phyloP scores from a whole-genome alignment of 2,888 invertebrate species.

The Diarsia dahlii region DNA sequence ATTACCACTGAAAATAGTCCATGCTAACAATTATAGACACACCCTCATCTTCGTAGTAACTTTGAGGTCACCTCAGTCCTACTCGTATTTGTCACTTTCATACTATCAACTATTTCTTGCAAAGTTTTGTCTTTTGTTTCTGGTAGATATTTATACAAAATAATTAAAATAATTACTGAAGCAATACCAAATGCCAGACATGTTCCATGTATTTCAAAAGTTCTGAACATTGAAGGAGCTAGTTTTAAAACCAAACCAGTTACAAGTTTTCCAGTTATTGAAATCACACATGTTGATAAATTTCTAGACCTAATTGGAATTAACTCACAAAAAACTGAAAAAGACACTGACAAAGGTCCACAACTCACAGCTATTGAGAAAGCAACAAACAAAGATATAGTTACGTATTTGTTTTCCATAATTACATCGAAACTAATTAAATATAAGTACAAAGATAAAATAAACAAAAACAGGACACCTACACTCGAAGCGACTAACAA shows the following conservation, averaged over 20 bases:
- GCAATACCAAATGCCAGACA: slow-evolving; percentile 68
- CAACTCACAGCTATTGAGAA: no score
- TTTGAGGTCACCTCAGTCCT: neutral
- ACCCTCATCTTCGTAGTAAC: slow-evolving; percentile 8
- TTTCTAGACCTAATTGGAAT: no score
- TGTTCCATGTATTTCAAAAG: slow-evolving; percentile 66
- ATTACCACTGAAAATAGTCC: no score
- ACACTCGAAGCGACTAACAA: slow-evolving; percentile 63
- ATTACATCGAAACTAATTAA: no score
- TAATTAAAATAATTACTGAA: slow-evolving; percentile 46
- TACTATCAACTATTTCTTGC: slow-evolving; percentile 62
- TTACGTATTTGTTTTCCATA: no score
- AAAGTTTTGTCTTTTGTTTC: slow-evolving; percentile 70
- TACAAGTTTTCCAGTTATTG: slow-evolving; percentile 10
- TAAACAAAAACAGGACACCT: slow-evolving; percentile 52
- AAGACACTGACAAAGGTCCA: no score
- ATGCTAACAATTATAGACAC: no score
- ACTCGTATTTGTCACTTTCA: slow-evolving; percentile 33
- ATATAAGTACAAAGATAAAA: no score
- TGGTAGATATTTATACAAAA: slow-evolving; percentile 72
- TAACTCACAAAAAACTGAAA: no score
- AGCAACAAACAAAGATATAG: no score
- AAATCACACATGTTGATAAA: no score
- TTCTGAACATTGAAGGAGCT: slow-evolving; percentile 67
- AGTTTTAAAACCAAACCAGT: slow-evolving; percentile 60